Percentiles rank a stretch among this genome's conserved stretches.
These are phyloP conservation scores for Pyrgus malvae DNA, from an alignment of 2,888 invertebrate species.

Conservation along the genomic window DNA sequence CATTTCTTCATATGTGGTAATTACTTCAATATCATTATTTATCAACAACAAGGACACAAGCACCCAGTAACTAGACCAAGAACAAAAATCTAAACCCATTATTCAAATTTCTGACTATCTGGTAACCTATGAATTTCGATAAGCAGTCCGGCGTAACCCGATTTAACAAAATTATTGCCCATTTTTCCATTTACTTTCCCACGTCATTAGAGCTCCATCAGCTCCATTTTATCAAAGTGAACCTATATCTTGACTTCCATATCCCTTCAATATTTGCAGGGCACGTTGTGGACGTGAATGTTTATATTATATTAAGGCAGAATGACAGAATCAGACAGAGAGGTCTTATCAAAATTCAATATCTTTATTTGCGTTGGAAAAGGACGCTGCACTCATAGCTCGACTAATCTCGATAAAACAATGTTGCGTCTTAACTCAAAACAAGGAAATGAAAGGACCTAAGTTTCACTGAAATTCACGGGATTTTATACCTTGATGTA, in stretches of 20 bases:
- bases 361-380: slow-evolving; percentile 75
- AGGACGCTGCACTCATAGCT: slow-evolving; percentile 65
- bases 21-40: no score
- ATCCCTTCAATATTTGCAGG: slow-evolving; percentile 23
- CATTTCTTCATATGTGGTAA: no score
- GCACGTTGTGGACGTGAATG: no score
- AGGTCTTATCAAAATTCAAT: slow-evolving; percentile 74
- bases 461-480: not conserved
- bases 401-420: slow-evolving; percentile 72
- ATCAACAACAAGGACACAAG: no score
- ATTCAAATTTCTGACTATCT: no score
- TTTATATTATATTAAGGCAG: slow-evolving; percentile 4
- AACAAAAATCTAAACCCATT: no score
- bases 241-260: slow-evolving; percentile 10
- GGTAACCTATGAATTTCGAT: no score
- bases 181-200: no score
- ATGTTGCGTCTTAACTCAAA: slow-evolving; percentile 72
- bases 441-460: slow-evolving; percentile 44
- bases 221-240: slow-evolving; percentile 18
- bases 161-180: no score
- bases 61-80: no score
- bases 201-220: not conserved
- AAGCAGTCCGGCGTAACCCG: no score
- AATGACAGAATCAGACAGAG: slow-evolving; percentile 48
- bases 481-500: slow-evolving; percentile 21